These are phyloP conservation scores for Rana temporaria DNA, from an alignment of 2,113 vertebrate genomes.

Conservation along the genomic window DNA sequence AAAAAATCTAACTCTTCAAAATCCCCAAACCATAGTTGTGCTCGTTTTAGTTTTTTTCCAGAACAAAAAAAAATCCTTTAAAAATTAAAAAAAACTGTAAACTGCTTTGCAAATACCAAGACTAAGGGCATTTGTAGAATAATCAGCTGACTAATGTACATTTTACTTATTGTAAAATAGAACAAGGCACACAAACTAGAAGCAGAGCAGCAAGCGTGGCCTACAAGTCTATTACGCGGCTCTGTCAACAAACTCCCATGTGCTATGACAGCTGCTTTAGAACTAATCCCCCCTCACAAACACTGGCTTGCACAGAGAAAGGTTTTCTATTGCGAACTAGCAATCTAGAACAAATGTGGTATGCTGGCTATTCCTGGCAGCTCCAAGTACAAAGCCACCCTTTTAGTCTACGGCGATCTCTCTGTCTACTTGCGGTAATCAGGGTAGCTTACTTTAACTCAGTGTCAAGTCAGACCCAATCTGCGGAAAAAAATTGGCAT, in stretches of 20 bases:
- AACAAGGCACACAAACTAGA: slow-evolving; percentile 14
- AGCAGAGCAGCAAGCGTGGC: background rate
- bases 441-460: slow-evolving; percentile 46
- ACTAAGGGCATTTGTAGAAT: background rate
- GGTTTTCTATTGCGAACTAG: slow-evolving; percentile 26
- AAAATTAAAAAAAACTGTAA: background rate
- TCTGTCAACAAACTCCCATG: slow-evolving; percentile 62
- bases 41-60: too few species aligned
- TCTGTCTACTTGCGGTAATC: slow-evolving; percentile 49
- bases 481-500: slow-evolving; percentile 41
- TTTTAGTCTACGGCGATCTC: slow-evolving; percentile 16
- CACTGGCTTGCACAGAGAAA: slow-evolving; percentile 17
- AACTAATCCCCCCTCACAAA: slow-evolving; percentile 40
- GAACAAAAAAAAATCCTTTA: too few species aligned
- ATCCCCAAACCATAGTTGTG: background rate
- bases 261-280: slow-evolving; percentile 50
- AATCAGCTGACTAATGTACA: background rate
- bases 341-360: slow-evolving; percentile 52
- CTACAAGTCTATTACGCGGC: slow-evolving; percentile 30
- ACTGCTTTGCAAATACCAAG: background rate
- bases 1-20: background rate
- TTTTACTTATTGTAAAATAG: background rate
- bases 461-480: slow-evolving; percentile 40
- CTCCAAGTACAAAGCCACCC: slow-evolving; percentile 33
- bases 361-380: slow-evolving; percentile 34